These are phyloP conservation scores for Sarcophaga bullata DNA, from an alignment of 1,140 invertebrate genomes.

Conservation along the genomic window DNA sequence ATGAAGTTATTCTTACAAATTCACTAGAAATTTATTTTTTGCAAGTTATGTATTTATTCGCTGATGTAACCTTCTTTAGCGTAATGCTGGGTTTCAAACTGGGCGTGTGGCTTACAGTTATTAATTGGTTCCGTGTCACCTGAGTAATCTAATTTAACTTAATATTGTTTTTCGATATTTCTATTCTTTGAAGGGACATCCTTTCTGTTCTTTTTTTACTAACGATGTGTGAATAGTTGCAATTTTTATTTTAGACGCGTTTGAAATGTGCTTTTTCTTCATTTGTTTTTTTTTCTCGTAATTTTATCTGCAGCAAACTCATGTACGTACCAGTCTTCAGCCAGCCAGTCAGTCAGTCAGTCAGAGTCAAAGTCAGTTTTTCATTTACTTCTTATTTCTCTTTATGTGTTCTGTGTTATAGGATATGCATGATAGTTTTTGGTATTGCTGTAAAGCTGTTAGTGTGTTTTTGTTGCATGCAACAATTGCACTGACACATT, in stretches of 20 bases:
- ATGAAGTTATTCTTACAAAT: no score
- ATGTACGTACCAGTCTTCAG: not conserved
- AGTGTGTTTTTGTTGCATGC: not conserved
- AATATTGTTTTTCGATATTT: no score
- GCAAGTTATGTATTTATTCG: no score
- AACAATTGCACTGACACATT: constrained; percentile 28
- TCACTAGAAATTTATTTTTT: no score
- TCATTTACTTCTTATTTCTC: constrained; percentile 9
- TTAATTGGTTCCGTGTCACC: no score
- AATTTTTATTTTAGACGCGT: constrained; percentile 27
- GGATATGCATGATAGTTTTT: not conserved
- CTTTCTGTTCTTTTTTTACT: not conserved
- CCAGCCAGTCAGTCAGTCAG: not conserved
- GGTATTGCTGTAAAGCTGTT: not conserved
- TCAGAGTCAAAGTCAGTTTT: not conserved
- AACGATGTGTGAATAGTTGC: constrained; percentile 16
- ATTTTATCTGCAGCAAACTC: not conserved
- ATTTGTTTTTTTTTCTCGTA: not conserved
- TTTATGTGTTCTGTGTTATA: not conserved
- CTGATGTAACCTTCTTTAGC: no score
- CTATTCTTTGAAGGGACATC: no score
- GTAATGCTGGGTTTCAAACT: no score
- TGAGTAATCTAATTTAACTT: no score
- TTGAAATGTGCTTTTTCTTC: constrained; percentile 25
- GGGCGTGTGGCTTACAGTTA: no score